These are phyloP conservation scores for Anguilla megastoma DNA, from an alignment of 2,797 vertebrate genomes.

Conservation along the genomic window DNA sequence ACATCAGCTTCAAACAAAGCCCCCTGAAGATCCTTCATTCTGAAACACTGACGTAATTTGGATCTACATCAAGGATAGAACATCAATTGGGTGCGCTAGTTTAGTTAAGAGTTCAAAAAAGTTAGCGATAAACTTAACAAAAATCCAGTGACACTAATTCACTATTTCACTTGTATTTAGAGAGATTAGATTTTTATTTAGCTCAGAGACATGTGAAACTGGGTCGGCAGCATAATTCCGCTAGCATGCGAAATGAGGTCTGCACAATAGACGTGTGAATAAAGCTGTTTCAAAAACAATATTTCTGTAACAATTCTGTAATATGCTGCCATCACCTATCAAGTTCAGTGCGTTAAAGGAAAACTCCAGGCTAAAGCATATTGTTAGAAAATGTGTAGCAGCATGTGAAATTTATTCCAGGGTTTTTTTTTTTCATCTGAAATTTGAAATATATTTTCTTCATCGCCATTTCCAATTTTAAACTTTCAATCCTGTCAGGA, in stretches of 20 bases:
- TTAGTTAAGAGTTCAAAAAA: neutral
- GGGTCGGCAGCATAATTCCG: constrained; percentile 32
- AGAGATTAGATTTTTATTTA: constrained; percentile 15
- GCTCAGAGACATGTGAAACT: constrained; percentile 33
- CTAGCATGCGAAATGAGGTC: constrained; percentile 13
- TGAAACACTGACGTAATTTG: constrained; percentile 53
- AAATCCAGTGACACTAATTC: constrained; percentile 15
- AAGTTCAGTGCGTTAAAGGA: neutral
- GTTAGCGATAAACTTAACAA: neutral
- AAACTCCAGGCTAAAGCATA: neutral
- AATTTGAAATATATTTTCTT: no score
- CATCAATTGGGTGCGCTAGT: neutral
- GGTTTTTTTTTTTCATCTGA: no score
- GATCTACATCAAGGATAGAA: neutral
- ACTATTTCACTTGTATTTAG: constrained; percentile 25
- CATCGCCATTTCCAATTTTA: no score
- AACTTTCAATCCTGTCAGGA: no score
- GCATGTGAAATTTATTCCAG: no score
- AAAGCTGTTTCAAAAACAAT: constrained; percentile 6
- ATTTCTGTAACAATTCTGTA: neutral
- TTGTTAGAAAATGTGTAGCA: no score
- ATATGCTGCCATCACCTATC: neutral
- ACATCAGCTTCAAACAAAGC: constrained; percentile 58
- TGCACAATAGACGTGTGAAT: neutral
- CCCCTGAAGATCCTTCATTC: constrained; percentile 52